Percentiles rank a stretch among this genome's conserved stretches.
Conservation (phyloP, 2,797 vertebrate species). For the Rhynchonycteris naso region DNA sequence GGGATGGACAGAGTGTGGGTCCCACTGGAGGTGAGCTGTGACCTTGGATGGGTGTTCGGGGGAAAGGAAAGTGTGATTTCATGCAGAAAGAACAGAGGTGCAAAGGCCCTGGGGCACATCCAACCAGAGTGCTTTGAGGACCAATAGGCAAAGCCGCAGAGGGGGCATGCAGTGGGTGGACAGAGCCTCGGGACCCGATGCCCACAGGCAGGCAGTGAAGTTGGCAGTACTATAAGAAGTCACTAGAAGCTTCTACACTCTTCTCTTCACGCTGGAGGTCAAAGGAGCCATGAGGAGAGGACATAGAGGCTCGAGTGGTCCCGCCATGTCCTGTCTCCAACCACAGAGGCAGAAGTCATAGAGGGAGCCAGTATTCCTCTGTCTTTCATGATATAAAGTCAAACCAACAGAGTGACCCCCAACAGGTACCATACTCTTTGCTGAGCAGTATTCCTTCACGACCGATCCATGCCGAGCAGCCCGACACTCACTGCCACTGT, state of each 20-base stretch:
- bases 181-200: accelerated
- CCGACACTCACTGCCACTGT: constrained; percentile 30
- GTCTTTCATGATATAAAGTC: neutral
- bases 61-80: neutral
- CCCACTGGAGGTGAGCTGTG: neutral
- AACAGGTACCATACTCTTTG: constrained; percentile 17
- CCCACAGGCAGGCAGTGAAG: too few relatives aligned
- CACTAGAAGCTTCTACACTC: too few relatives aligned
- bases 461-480: constrained; percentile 37
- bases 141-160: too few relatives aligned
- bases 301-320: neutral
- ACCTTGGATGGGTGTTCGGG: too few relatives aligned
- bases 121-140: accelerated
- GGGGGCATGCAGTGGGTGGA: too few relatives aligned
- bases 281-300: neutral
- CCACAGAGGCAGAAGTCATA: neutral
- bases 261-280: neutral
- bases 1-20: accelerated
- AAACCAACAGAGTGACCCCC: neutral
- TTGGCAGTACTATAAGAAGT: neutral
- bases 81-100: neutral
- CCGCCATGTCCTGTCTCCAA: neutral
- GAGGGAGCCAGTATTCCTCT: too few relatives aligned
- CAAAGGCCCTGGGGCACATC: neutral
- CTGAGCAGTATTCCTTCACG: constrained; percentile 50